Conservation (phyloP, 1,140 invertebrate species). For the Pogonomyrmex californicus region DNA sequence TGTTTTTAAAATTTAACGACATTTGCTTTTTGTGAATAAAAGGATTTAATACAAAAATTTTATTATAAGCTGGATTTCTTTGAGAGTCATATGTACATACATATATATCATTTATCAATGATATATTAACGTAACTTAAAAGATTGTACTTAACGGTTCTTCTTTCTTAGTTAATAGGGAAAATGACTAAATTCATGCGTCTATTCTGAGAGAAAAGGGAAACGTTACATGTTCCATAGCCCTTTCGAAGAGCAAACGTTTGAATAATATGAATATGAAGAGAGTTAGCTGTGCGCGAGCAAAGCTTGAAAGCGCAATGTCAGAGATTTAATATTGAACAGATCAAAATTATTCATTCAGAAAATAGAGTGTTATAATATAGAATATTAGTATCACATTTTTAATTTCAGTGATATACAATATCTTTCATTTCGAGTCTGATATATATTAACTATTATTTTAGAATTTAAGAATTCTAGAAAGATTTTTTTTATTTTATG, state of each 20-base stretch:
- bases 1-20: not conserved
- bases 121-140: not conserved
- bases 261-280: constrained; percentile 57
- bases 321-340: constrained; percentile 30
- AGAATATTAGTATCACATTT: not conserved
- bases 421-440: not conserved
- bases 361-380: constrained; percentile 30
- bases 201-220: constrained; percentile 11
- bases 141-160: not conserved
- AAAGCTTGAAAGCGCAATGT: constrained; percentile 22
- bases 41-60: not conserved
- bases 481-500: no score
- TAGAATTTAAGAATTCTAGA: not conserved
- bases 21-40: not conserved
- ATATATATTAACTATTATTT: not conserved
- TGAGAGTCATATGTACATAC: not conserved
- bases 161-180: constrained; percentile 21
- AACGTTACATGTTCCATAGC: not conserved
- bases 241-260: constrained; percentile 19
- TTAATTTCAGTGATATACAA: not conserved
- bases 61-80: not conserved
- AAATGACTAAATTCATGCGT: constrained; percentile 22
- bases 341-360: constrained; percentile 49
- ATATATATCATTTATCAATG: not conserved
- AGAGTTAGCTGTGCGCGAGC: constrained; percentile 3